Base-by-base conservation (phyloP, 2,797 vertebrate species). In the Somateria mollissima region DNA sequence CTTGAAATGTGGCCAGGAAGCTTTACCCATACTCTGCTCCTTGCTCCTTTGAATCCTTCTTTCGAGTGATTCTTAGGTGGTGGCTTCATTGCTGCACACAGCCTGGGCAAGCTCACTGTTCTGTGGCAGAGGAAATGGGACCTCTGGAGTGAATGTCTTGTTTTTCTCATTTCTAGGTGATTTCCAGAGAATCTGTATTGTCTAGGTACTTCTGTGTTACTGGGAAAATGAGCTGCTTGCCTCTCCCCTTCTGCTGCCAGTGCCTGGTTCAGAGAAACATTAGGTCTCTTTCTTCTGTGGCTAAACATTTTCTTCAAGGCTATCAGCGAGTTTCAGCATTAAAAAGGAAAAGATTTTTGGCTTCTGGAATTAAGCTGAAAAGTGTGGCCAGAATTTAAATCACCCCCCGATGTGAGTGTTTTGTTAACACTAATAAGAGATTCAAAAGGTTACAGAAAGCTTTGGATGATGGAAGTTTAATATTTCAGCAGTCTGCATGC, bases 391-490 rank as follows among this genome's bases (percentile, higher is more conserved):
- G 88, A 93, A 96, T 92, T 92, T 84, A 86, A 96, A 94, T 49
- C 66, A 84, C 43, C 60, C 45, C 71, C 76, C 61, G 60, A 51
- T 87, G 77, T 1, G 64, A 88, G 34, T 74, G 11, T 95, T 96
- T 94, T 92, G 81, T 96, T 96, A 95, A 67, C 84, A 71, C 43
- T 93, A 95, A 75, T 84, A 81, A 77, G 62, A 89, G 53, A 87
- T 83, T 84, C 74, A 87, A 93, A 95, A 91, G 4, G 1, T 82
- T 78, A 78, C 8, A 15, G 71, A 79, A 94, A 86, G n/a, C 82
- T 56, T 84, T 64, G 77, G n/a, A 92, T 75, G 28, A 96, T 77
- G 54, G 36, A 92, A 77, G 45, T 93, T 92, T 78, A 90, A 58
- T 95, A 93, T 90, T 92, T 86, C 85, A 87, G 34, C 67, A 77